phyloP scores from a whole-genome alignment of 2,113 vertebrate genomes.

The Columbina picui region DNA sequence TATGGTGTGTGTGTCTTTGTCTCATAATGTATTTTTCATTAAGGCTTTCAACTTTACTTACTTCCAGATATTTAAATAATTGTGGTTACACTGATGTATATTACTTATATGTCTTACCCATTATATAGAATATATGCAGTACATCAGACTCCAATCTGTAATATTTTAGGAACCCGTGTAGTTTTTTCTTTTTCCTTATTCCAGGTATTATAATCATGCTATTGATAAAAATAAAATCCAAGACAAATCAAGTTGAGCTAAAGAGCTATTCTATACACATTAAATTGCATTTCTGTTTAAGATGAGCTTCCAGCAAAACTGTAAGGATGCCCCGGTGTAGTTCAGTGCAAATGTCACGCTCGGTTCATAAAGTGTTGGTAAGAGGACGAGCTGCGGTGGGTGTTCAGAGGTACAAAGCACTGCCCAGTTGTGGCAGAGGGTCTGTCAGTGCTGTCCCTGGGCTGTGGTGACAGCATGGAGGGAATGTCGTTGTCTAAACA shows the following conservation, averaged over 20 bases:
- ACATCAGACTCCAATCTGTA: neutral
- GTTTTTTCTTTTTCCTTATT: neutral
- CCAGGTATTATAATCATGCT: neutral
- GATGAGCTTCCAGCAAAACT: neutral
- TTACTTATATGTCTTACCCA: neutral
- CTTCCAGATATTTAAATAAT: neutral
- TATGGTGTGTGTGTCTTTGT: neutral
- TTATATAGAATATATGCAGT: neutral
- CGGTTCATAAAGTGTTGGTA: neutral
- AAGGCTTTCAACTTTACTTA: neutral
- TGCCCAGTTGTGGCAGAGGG: neutral
- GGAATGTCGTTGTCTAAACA: neutral
- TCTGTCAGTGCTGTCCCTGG: neutral
- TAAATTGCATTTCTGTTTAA: neutral
- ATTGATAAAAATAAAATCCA: neutral
- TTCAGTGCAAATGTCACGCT: neutral
- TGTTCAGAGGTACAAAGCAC: neutral
- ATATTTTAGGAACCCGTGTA: neutral
- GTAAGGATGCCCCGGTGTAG: neutral
- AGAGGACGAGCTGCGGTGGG: accelerated
- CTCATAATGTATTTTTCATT: neutral
- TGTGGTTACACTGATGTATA: neutral
- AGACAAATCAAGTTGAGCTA: neutral
- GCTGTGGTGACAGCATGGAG: neutral
- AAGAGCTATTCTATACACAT: neutral